Conservation (phyloP, 1,140 invertebrate species). For the Drosophila pachea region DNA sequence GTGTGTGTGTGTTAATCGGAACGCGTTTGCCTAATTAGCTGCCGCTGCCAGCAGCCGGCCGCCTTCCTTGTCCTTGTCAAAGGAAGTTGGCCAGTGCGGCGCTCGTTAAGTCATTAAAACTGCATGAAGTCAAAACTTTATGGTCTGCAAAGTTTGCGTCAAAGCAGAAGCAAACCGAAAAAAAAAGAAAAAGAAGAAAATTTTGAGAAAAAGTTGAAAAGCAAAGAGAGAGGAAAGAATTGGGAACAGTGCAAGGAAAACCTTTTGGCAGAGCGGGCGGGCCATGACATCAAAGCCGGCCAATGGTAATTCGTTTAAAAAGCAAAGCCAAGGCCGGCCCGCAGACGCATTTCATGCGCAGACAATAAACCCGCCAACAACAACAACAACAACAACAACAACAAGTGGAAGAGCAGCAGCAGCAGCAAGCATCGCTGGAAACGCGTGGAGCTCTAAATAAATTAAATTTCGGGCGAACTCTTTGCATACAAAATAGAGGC, state of each 20-base stretch:
- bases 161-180: slow-evolving; percentile 59
- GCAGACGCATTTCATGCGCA: slow-evolving; percentile 66
- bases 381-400: slow-evolving; percentile 34
- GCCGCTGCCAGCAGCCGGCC: slow-evolving; percentile 39
- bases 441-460: slow-evolving; percentile 52
- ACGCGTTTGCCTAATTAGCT: slow-evolving; percentile 70
- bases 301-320: slow-evolving; percentile 73
- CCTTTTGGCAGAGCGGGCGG: slow-evolving; percentile 29
- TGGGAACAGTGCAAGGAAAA: slow-evolving; percentile 19
- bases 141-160: slow-evolving; percentile 75
- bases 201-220: slow-evolving; percentile 22
- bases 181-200: slow-evolving; percentile 11
- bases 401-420: slow-evolving; percentile 32
- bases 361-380: slow-evolving; percentile 62
- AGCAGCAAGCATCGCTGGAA: slow-evolving; percentile 4
- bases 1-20: slow-evolving; percentile 57
- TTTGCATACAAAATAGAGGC: slow-evolving; percentile 71
- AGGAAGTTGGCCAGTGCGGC: slow-evolving; percentile 54
- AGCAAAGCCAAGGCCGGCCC: slow-evolving; percentile 42
- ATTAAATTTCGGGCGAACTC: slow-evolving; percentile 72
- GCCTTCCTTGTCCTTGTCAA: slow-evolving; percentile 6
- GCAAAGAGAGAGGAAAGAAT: slow-evolving; percentile 17
- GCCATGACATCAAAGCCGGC: slow-evolving; percentile 71
- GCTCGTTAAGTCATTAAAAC: slow-evolving; percentile 77
- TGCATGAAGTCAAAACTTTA: slow-evolving; percentile 77